These are phyloP conservation scores for Drosophila testacea DNA, from an alignment of 2,888 invertebrate genomes.

Conservation along the genomic window DNA sequence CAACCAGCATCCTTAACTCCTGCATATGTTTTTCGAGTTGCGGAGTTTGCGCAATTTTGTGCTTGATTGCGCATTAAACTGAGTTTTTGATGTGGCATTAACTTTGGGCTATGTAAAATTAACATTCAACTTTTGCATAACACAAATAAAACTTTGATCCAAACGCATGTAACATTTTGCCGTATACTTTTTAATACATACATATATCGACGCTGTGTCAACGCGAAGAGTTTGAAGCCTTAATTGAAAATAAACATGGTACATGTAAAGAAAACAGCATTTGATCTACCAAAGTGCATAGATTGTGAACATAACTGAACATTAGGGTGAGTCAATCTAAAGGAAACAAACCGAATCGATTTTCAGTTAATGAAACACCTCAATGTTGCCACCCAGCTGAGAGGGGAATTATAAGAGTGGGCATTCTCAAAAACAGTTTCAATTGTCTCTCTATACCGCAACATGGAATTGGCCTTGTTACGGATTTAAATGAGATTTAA, in stretches of 20 bases:
- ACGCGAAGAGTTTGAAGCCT: conserved; percentile 48
- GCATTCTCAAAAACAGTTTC: conserved; percentile 17
- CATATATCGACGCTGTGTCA: not conserved
- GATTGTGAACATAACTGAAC: not conserved
- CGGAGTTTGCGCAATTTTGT: conserved; percentile 40
- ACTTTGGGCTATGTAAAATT: conserved; percentile 33
- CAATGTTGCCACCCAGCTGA: not conserved
- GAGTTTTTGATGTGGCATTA: conserved; percentile 37
- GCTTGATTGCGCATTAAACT: conserved; percentile 53
- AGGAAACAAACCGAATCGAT: conserved; percentile 9
- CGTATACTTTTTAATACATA: not conserved
- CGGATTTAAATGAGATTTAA: conserved; percentile 70
- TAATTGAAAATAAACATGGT: conserved; percentile 78
- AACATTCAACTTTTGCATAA: conserved; percentile 29
- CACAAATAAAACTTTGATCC: conserved; percentile 17
- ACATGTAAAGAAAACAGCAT: conserved; percentile 22
- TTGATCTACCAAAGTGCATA: not conserved
- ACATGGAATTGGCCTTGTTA: conserved; percentile 62
- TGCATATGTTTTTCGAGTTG: conserved; percentile 45
- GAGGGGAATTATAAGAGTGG: not conserved
- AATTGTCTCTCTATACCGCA: conserved; percentile 54
- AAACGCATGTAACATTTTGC: not conserved
- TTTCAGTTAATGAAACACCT: conserved; percentile 19
- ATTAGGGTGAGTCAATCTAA: not conserved
- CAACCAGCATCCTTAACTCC: conserved; percentile 22